A percentile compares a stretch with the other conserved stretches of the same genome.
phyloP scores from a whole-genome alignment of 2,113 vertebrate species.

The Aptenodytes patagonicus region DNA sequence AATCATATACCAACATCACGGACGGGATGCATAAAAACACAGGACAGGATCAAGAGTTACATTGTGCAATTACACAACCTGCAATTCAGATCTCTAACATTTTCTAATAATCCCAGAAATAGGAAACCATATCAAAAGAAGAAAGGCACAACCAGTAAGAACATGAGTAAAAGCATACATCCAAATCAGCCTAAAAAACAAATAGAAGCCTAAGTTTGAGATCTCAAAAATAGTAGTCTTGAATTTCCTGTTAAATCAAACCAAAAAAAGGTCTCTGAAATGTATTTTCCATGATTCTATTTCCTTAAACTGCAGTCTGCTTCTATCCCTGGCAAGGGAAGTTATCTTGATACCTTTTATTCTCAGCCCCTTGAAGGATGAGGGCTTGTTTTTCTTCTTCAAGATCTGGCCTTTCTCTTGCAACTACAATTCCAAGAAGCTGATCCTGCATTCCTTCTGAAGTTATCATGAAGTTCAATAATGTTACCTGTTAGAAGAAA shows the following conservation, averaged over 20 bases:
- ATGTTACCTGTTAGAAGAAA: constrained; percentile 77
- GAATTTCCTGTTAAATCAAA: not conserved
- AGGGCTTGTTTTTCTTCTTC: constrained; percentile 91
- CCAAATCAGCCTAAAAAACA: not conserved
- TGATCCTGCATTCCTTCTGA: constrained; percentile 91
- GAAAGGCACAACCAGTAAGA: not conserved
- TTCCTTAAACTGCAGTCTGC: not conserved
- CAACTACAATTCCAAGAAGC: constrained; percentile 89
- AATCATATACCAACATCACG: not conserved
- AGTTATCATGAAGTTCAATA: constrained; percentile 93
- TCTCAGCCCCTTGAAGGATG: constrained; percentile 88
- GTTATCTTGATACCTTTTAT: constrained; percentile 82
- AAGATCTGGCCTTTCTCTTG: constrained; percentile 87
- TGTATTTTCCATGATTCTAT: not conserved
- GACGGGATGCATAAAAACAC: not conserved
- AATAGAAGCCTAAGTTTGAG: not conserved
- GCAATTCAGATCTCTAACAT: not conserved
- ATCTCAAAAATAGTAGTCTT: not conserved
- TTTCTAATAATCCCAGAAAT: not conserved
- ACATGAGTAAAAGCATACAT: not conserved
- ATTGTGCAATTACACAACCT: not conserved
- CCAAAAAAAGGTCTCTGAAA: not conserved
- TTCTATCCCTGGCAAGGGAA: not conserved
- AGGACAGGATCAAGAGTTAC: not conserved
- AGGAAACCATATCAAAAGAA: not conserved